A percentile compares a stretch with the other conserved stretches of the same genome.
Conservation (phyloP, 1,140 invertebrate species). For the Asbolus verrucosus region DNA sequence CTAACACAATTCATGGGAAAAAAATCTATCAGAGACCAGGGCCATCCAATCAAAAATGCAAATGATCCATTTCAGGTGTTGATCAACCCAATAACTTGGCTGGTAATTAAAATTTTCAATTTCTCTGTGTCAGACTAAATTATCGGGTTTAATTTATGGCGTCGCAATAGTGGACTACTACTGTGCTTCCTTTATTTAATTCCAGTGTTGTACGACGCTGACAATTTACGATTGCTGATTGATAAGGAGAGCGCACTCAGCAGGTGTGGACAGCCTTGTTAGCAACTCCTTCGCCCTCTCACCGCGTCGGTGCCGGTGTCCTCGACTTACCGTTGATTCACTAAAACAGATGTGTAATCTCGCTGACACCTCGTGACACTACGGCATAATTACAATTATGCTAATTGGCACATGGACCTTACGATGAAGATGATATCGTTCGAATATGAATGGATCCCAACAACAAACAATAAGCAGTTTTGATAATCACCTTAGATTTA, state of each 20-base stretch:
- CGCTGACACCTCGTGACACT: conserved; percentile 47
- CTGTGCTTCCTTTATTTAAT: conserved; percentile 31
- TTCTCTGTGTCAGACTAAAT: conserved; percentile 4
- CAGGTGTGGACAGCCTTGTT: conserved; percentile 55
- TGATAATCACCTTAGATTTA: conserved; percentile 8
- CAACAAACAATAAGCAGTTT: not conserved
- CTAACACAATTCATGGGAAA: too few relatives aligned
- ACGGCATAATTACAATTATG: conserved; percentile 49
- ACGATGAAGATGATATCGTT: conserved; percentile 6
- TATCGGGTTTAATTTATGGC: conserved; percentile 7
- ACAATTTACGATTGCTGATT: conserved; percentile 52
- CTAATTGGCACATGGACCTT: conserved; percentile 45
- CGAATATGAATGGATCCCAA: not conserved
- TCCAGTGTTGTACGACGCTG: conserved; percentile 13
- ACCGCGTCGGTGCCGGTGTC: conserved; percentile 3
- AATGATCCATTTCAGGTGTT: conserved; percentile 35
- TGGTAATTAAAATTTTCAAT: conserved; percentile 10
- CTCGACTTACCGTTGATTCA: conserved; percentile 43
- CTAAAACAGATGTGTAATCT: conserved; percentile 48
- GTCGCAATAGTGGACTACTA: not conserved
- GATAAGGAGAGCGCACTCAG: conserved; percentile 47
- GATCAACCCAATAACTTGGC: conserved; percentile 4
- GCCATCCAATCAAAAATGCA: conserved; percentile 38
- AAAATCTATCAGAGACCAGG: conserved; percentile 5
- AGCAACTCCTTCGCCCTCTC: conserved; percentile 38